These are phyloP conservation scores for Fragum fragum DNA, from an alignment of 2,888 invertebrate genomes.

Conservation along the genomic window DNA sequence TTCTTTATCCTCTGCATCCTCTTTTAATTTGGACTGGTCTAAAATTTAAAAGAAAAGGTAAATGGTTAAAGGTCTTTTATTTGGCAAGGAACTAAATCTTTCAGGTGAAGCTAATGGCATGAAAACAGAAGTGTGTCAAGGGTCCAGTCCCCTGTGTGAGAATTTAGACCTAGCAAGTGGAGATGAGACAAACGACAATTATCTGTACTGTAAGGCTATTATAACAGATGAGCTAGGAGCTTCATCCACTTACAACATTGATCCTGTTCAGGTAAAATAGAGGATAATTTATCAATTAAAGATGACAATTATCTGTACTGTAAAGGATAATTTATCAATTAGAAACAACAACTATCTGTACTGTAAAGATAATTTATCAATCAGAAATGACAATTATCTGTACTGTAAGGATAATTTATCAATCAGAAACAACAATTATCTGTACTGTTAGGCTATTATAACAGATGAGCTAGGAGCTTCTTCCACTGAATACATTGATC, in stretches of 20 bases:
- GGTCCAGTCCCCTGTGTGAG: slow-evolving; percentile 1
- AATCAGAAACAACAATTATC: slow-evolving; percentile 37
- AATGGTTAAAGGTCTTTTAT: no score
- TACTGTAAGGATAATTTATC: slow-evolving; percentile 66
- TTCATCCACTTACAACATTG: slow-evolving; percentile 49
- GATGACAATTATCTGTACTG: no score
- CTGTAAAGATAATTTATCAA: no score
- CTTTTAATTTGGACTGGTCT: no score
- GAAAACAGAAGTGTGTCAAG: slow-evolving; percentile 14
- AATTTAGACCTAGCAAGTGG: slow-evolving; percentile 70
- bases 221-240: slow-evolving; percentile 75
- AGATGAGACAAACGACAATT: slow-evolving; percentile 66
- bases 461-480: slow-evolving; percentile 71
- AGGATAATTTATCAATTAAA: no score
- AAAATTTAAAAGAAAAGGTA: no score
- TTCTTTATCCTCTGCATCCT: no score
- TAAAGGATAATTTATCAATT: no score
- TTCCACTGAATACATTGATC: slow-evolving; percentile 53
- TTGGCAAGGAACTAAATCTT: background rate
- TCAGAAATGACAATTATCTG: slow-evolving; percentile 49
- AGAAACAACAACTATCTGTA: no score
- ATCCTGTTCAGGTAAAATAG: slow-evolving; percentile 65
- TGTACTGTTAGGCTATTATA: slow-evolving; percentile 67
- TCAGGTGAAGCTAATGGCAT: slow-evolving; percentile 24
- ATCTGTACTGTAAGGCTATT: slow-evolving; percentile 65